Base-by-base conservation (phyloP, 2,797 vertebrate genomes). In the Pseudomugil gertrudae region DNA sequence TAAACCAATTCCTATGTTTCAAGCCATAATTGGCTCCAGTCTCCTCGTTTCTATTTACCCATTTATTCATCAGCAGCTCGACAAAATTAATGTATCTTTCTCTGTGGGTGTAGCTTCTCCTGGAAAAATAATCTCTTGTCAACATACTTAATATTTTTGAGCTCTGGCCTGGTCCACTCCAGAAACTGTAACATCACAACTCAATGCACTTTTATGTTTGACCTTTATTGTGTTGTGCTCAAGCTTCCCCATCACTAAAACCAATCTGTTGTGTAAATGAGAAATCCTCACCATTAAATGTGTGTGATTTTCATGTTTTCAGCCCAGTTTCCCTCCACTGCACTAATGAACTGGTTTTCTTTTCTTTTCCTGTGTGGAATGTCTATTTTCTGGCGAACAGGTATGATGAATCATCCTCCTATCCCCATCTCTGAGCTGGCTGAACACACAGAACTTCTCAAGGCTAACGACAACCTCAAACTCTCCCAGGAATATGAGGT, bases 401-500 rank as follows among this genome's bases (percentile, higher is more conserved):
- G 96, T 80, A 99, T 99, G 98, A 95, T 98, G 89, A 99, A 94
- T 93, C 98, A 99, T 89, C 98, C 97, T 1, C 97, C 97, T n/a
- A 96, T 99, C 84, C 95, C 96, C 0, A 95, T 98, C 84, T 89
- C 95, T 0, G 98, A 98, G 86, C 95, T 99, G 91, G 95, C 95
- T 0, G 97, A 99, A 83, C 97, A 99, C 94, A 98, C 96, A 0
- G 98, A 99, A 77, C 94, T 96, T 57, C 95, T 99, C 81, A 98
- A 98, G 88, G 98, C 98, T 89, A 99, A 99, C 26, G 98, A 99
- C 94, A 98, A 98, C 93, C 95, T 99, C 71, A 96, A 97, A 87
- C 95, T 99, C 67, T 99, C 98, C 50, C 98, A 99, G 92, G 98
- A 99, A 86, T 99, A 99, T 2, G 98, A 99, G 96, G 97, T 98